Base-by-base conservation (phyloP, 2,113 vertebrate genomes). In the Onychostruthus taczanowskii region DNA sequence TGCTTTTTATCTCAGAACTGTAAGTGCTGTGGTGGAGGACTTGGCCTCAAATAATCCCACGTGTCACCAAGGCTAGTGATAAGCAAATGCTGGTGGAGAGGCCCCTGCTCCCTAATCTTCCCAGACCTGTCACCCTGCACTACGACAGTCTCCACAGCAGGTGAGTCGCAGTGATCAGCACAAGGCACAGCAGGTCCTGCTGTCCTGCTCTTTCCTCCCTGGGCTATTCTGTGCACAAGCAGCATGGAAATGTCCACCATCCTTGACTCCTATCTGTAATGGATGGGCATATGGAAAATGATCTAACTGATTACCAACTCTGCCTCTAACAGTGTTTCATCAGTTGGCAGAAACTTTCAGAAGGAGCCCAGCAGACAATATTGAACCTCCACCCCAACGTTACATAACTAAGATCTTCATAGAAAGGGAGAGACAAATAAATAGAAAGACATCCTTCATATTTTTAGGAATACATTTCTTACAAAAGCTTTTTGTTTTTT, bases 41-140 rank as follows among this genome's bases (percentile, higher is more conserved):
- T 92, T 31, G 55, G 76, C 68, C 85, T 87, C 87, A 84, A 94
- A 93, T 87, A 96, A 94, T 92, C 84, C 64, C 37, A 75, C 0
- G 1, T 67, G 69, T 88, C 41, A 7, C 68, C 56, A 28, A 81
- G 83, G 61, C 52, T 31, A 23, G 72, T 59, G 85, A 91, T 87
- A 90, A 95, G 56, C 46, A 88, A 90, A 74, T 2, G 37, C 68
- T 56, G 27, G 20, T 0, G 0, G 68, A 86, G 91, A 84, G 73
- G n/a, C 17, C 66, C 73, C 87, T 17, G 12, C 31, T 93, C 56
- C 64, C 59, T 86, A 63, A 86, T 83, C 79, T 56, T 84, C 68
- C 24, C 1, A 16, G 61, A 16, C 33, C 56, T 47, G 64, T 50
- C 86, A 70, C 59, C 50, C 30, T 0, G 2, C 67, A 31, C 39